Conservation (phyloP, 1,140 invertebrate species). For the Meloidogyne exigua region DNA sequence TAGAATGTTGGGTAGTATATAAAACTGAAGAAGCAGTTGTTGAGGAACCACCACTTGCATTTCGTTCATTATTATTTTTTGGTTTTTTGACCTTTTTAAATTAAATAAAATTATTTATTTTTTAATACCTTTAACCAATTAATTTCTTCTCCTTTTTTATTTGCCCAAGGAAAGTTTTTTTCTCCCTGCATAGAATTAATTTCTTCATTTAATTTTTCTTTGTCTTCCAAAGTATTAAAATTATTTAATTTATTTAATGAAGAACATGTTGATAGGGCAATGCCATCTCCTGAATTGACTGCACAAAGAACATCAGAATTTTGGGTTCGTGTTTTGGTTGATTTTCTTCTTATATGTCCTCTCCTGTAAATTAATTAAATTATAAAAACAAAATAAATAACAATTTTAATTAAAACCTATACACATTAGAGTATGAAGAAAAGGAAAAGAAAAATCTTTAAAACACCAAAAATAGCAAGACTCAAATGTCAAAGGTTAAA, state of each 20-base stretch:
- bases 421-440: too few relatives aligned
- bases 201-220: background rate
- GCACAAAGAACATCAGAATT: constrained; percentile 35
- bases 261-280: background rate
- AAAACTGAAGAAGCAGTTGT: background rate
- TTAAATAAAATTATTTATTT: too few relatives aligned
- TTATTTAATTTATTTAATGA: constrained; percentile 6
- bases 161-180: background rate
- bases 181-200: background rate
- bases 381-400: too few relatives aligned
- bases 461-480: background rate
- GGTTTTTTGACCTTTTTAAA: background rate
- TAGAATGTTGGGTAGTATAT: background rate
- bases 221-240: background rate
- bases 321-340: constrained; percentile 42
- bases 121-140: background rate
- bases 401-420: too few relatives aligned
- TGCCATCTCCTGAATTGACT: background rate
- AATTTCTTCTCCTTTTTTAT: background rate
- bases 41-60: background rate
- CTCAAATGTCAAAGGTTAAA: background rate
- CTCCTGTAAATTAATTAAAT: background rate
- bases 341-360: constrained; percentile 31
- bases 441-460: background rate
- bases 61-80: background rate